Conservation (phyloP, 2,888 invertebrate species). For the Amaurobius ferox region DNA sequence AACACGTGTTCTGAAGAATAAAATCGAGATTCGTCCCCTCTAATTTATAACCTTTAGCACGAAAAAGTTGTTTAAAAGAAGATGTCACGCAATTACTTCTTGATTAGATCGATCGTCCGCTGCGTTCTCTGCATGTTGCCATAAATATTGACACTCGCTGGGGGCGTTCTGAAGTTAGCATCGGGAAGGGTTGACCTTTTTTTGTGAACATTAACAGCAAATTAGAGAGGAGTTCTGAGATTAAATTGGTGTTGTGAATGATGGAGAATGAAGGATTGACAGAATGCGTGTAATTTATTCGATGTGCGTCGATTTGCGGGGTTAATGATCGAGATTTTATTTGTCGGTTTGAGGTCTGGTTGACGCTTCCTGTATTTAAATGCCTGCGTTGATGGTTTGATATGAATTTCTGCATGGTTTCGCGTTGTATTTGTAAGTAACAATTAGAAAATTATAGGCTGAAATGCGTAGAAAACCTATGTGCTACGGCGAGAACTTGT, state of each 20-base stretch:
- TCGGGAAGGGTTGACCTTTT: neutral
- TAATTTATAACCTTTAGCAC: neutral
- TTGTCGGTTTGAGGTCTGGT: too few relatives aligned
- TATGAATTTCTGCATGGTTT: too few relatives aligned
- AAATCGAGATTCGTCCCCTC: neutral
- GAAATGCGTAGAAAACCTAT: too few relatives aligned
- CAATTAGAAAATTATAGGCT: too few relatives aligned
- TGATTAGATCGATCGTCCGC: conserved; percentile 32
- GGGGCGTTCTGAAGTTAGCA: neutral
- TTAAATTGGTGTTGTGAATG: neutral
- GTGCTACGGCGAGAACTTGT: too few relatives aligned
- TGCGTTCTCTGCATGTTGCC: neutral
- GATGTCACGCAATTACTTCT: conserved; percentile 45
- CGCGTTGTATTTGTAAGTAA: too few relatives aligned
- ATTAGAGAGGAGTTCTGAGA: neutral
- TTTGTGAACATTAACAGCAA: neutral
- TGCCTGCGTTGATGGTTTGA: too few relatives aligned
- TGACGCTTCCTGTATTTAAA: too few relatives aligned
- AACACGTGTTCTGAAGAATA: conserved; percentile 5
- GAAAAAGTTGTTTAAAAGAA: neutral
- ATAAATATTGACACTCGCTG: conserved; percentile 7
- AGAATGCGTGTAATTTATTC: neutral
- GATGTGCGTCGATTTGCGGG: neutral
- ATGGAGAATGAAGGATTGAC: neutral
- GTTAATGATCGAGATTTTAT: neutral